Base-by-base conservation (phyloP, 2,888 invertebrate species). In the Nesidiocoris tenuis region DNA sequence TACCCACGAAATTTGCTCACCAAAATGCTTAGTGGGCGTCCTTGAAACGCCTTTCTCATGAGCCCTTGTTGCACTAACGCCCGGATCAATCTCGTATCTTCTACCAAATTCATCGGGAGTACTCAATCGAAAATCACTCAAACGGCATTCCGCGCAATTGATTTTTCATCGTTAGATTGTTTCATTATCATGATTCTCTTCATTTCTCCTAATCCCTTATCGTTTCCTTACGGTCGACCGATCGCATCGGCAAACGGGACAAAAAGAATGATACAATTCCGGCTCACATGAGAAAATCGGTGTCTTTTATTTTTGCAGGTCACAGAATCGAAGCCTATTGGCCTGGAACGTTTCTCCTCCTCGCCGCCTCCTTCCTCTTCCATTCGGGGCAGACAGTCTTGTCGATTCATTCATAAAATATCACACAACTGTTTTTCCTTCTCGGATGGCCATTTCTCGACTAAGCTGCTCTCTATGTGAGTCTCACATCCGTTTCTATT, bases 301-400 rank as follows among this genome's bases (percentile, higher is more conserved):
- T 39, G 39, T 59, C 19, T 22, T 7, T 63, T 72, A 2, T 72
- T 61, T 72, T 72, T 25, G 2, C 72, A 72, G 72, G 72, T 39
- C 72, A 72, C 63, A 24, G 72, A 54, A 72, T 72, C 72, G 72
- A 72, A 39, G 72, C 72, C 61, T 72, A 72, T 19, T 72, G 72
- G 72, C 72, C 72, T 3, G 72, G 72, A 22, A 72, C 57, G 16
- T 39, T 19, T 7, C 61, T 72, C 19, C 72, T 72, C 21, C 61
- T 72, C 3, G 39, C 72, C n/a, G 61, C 72, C 1, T 39, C 72
- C 54, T 21, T 72, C 63, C 54, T 72, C 39, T 72, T 72, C 63
- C 72, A 72, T 63, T 72, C 72, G n/a, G 72, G 72, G 54, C 72
- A 61, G 16, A 63, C 25, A 16, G 63, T 61, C 16, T 61, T 72